Conservation (phyloP, 2,797 vertebrate genomes). For the Channallabes apus region DNA sequence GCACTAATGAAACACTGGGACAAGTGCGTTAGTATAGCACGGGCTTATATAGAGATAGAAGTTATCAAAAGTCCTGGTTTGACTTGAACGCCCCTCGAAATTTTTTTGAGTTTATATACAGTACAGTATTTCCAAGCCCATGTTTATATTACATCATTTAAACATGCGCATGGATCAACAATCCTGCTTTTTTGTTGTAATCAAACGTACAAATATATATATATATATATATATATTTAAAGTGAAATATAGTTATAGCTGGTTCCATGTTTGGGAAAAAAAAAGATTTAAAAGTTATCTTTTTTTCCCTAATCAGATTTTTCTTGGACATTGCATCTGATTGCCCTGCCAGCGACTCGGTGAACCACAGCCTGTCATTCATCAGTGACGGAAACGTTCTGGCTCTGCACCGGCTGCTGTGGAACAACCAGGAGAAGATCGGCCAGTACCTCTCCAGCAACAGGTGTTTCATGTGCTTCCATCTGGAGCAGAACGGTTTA, state of each 20-base stretch:
- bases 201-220: background rate
- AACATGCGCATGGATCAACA: too few relatives aligned
- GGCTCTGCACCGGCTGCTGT: conserved; percentile 92
- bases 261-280: background rate
- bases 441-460: conserved; percentile 98
- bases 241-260: background rate
- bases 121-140: too few relatives aligned
- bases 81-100: too few relatives aligned
- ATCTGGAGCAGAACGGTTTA: background rate
- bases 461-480: conserved; percentile 72
- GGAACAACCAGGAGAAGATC: conserved; percentile 99
- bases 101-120: too few relatives aligned
- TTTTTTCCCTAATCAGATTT: conserved; percentile 74
- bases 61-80: too few relatives aligned
- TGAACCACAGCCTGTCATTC: conserved; percentile 97
- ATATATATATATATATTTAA: background rate
- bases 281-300: background rate
- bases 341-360: conserved; percentile 90
- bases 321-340: conserved; percentile 97
- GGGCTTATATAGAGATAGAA: too few relatives aligned
- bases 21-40: too few relatives aligned
- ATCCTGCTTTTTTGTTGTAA: background rate
- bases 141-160: too few relatives aligned
- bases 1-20: too few relatives aligned
- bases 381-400: conserved; percentile 97